Conservation (phyloP, 1,140 invertebrate species). For the Drosophila miranda region DNA sequence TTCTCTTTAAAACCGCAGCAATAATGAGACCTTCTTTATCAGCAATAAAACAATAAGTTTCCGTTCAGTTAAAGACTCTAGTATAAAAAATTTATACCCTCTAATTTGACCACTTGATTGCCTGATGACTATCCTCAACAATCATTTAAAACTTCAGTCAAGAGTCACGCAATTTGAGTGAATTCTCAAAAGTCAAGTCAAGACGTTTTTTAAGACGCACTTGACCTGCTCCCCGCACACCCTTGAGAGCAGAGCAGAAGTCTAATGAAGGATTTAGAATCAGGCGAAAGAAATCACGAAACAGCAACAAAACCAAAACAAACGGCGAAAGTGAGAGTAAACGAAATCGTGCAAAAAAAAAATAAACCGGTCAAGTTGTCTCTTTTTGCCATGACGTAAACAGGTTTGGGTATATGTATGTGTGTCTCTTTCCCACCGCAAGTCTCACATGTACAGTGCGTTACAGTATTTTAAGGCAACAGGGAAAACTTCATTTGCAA, state of each 20-base stretch:
- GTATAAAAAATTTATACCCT: slow-evolving; percentile 2
- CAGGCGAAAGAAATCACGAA: slow-evolving; percentile 15
- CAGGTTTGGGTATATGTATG: slow-evolving; percentile 43
- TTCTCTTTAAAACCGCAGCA: slow-evolving; percentile 22
- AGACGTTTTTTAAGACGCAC: slow-evolving; percentile 52
- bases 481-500: too few relatives aligned
- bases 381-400: slow-evolving; percentile 66
- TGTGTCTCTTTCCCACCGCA: slow-evolving; percentile 3
- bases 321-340: slow-evolving; percentile 68
- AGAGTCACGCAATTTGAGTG: slow-evolving; percentile 64
- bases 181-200: slow-evolving; percentile 30
- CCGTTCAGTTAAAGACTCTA: not conserved
- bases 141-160: slow-evolving; percentile 54
- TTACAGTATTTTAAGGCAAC: slow-evolving; percentile 1
- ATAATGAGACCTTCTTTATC: slow-evolving; percentile 15
- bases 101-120: slow-evolving; percentile 21
- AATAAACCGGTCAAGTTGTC: slow-evolving; percentile 62
- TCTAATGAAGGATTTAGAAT: slow-evolving; percentile 73
- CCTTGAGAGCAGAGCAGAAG: slow-evolving; percentile 23
- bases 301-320: slow-evolving; percentile 24
- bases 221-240: slow-evolving; percentile 30
- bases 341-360: slow-evolving; percentile 34
- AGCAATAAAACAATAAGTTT: not conserved
- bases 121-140: slow-evolving; percentile 13
- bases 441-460: slow-evolving; percentile 6